Base-by-base conservation (phyloP, 2,113 vertebrate genomes). In the Hippocampus barbouri region DNA sequence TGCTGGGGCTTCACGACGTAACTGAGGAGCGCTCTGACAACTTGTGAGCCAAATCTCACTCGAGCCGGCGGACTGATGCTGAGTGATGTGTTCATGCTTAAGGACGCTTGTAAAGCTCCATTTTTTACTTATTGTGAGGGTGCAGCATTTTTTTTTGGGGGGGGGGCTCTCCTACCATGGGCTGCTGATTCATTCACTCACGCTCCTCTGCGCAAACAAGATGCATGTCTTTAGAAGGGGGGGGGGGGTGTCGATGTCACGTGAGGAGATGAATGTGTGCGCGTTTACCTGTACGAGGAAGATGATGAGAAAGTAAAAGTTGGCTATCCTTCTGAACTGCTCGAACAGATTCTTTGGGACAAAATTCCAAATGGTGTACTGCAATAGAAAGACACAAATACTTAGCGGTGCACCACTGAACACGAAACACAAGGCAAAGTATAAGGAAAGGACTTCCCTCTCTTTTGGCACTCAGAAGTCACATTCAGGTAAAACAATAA, bases 271-370 rank as follows among this genome's bases (percentile, higher is more conserved):
- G 40, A 4, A 6, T 16, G 23, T 49, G 56, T 12, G 41, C 27
- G 73, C 68, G 23, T 9, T 86, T 94, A 99, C 97, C 96, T 99
- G 97, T 84, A 99, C 97, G 78, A 99, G 96, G 93, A 99, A 99
- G 90, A 99, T 99, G 74, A 99, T 96, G 86, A 99, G 95, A 88
- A 99, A 99, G 87, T 99, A 99, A 91, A 99, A 99, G 90, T 99
- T 99, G 88, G 97, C 97, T 90, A 99, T 93, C 90, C 97, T 96
- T 93, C 97, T 94, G 92, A 99, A 99, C 85, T 99, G 97, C 81
- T 99, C 97, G 86, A 99, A 99, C 86, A 99, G 91, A 92, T 98
- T 99, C 91, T 99, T 99, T 23, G 97, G 97, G 86, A 99, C 90
- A 87, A 99, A 99, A 91, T 99, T 98, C 96, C 97, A 98, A 74